Conservation (phyloP, 2,113 vertebrate species). For the Macheiramphus alcinus region DNA sequence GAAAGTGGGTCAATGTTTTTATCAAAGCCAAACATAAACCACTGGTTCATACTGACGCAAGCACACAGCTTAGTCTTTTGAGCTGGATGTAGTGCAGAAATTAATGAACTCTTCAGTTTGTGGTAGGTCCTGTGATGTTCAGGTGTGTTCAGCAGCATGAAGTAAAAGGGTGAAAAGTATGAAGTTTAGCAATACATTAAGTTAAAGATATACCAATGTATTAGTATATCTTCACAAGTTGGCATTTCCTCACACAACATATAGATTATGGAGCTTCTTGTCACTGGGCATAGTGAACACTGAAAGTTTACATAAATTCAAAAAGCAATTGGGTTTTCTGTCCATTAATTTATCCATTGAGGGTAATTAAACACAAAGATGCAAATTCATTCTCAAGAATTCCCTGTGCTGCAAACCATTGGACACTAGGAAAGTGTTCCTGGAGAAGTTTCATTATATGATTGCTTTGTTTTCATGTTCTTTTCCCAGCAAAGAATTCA, state of each 20-base stretch:
- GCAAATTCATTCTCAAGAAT: neutral
- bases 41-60: neutral
- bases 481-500: neutral
- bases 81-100: neutral
- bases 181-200: neutral
- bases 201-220: neutral
- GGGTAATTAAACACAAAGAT: neutral
- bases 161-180: neutral
- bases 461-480: neutral
- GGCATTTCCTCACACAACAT: neutral
- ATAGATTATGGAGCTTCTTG: neutral
- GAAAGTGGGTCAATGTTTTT: neutral
- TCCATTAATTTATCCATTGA: neutral
- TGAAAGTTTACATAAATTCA: neutral
- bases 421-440: neutral
- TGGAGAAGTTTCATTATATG: neutral
- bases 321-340: neutral
- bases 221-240: neutral
- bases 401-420: neutral
- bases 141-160: neutral
- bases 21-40: neutral
- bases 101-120: neutral
- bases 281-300: neutral
- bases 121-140: neutral
- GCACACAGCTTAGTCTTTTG: neutral